Base-by-base conservation (phyloP, 2,113 vertebrate species). In the Microcebus tavaratra region DNA sequence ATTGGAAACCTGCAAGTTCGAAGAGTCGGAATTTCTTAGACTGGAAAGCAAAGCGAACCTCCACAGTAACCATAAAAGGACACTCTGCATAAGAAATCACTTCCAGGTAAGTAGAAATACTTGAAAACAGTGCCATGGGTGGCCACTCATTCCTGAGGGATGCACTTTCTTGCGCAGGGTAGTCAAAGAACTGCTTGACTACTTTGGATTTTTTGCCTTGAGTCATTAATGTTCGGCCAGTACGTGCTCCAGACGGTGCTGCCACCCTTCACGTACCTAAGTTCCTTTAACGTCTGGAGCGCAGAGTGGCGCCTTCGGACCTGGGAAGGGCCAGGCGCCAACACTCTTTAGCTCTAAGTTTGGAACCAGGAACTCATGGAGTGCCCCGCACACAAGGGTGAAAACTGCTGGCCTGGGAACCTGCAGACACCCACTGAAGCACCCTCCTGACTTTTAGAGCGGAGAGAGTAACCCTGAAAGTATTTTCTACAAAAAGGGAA, bases 161-260 rank as follows among this genome's bases (percentile, higher is more conserved):
- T 2, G 34, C 0, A 0, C 39, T 61, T 18, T 61, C 70, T 59
- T 15, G 12, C 23, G 8, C 20, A 27, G 5, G 11, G 25, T 0
- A 39, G 55, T 39, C 55, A 20, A 39, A 48, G 14, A 13, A 55
- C 21, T 11, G 42, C n/a, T 55, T 15, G 36, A 14, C 23, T n/a
- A n/a, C 48, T 67, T 12, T 12, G 29, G 39, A 29, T 8, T 72
- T 86, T 79, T 73, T 83, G 42, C 78, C 25, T 88, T 53, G 25
- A 76, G 21, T 36, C 36, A 4, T 39, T 12, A 27, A 20, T 18
- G 34, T 59, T 50, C 34, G 63, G 29, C 7, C 17, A 29, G 25
- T 9, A 15, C 20, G 5, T 36, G 31, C 53, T 55, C 65, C 21
- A 5, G 57, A 39, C 18, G 75, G 42, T 1, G 0, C 0, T 0